Conservation (phyloP, 2,797 vertebrate genomes). For the Xyrichtys novacula region DNA sequence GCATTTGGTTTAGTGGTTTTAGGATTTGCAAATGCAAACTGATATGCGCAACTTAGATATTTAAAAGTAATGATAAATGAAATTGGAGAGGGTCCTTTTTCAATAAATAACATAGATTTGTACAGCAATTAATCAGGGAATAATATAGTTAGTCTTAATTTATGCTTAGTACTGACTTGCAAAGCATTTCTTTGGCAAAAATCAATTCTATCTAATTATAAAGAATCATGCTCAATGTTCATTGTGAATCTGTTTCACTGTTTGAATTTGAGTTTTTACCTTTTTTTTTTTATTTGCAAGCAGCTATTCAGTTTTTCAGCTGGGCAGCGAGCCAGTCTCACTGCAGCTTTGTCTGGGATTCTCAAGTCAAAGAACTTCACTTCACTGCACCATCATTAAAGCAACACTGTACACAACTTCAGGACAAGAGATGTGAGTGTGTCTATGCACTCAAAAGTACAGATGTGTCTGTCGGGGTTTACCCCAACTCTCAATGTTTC, state of each 20-base stretch:
- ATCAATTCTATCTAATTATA: slow-evolving; percentile 77
- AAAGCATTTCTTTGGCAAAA: slow-evolving; percentile 85
- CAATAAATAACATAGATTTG: slow-evolving; percentile 81
- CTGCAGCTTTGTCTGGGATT: slow-evolving; percentile 75
- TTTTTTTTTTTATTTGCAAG: slow-evolving; percentile 74
- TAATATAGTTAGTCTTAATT: slow-evolving; percentile 79
- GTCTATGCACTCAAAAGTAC: slow-evolving; percentile 60
- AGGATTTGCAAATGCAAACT: slow-evolving; percentile 74
- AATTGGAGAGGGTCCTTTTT: slow-evolving; percentile 78
- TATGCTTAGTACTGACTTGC: slow-evolving; percentile 81
- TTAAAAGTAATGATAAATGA: slow-evolving; percentile 77
- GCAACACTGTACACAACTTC: slow-evolving; percentile 82
- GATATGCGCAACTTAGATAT: slow-evolving; percentile 79
- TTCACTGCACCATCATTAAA: slow-evolving; percentile 80
- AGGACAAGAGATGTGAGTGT: slow-evolving; percentile 73
- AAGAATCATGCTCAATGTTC: slow-evolving; percentile 71
- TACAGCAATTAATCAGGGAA: slow-evolving; percentile 79
- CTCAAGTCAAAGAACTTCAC: slow-evolving; percentile 76
- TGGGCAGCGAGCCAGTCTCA: slow-evolving; percentile 54
- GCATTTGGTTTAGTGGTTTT: slow-evolving; percentile 60
- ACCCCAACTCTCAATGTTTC: slow-evolving; percentile 51
- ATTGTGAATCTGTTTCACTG: slow-evolving; percentile 55
- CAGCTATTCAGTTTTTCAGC: slow-evolving; percentile 70
- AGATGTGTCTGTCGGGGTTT: slow-evolving; percentile 66
- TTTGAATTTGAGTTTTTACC: slow-evolving; percentile 62